Base-by-base conservation (phyloP, 35 echinoderm and acorn worm genomes). In the Nesometra sesokonis region DNA sequence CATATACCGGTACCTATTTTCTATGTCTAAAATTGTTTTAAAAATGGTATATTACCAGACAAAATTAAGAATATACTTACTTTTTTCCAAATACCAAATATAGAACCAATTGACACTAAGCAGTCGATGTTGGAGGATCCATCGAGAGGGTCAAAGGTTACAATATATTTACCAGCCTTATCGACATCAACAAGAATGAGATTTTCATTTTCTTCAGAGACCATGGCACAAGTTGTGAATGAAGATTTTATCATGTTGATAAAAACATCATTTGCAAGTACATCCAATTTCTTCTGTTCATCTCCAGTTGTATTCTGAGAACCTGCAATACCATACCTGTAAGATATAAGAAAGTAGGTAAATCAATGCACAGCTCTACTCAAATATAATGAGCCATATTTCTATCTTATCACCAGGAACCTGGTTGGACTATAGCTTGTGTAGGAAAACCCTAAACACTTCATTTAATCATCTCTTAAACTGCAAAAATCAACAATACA, bases 61-160 rank as follows among this genome's bases (percentile, higher is more conserved):
- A n/a, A n/a, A n/a, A n/a, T n/a, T n/a, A n/a, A n/a, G n/a, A n/a
- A n/a, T n/a, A n/a, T n/a, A n/a, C 38, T 80, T 88, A 99, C 96
- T 84, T 90, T 97, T 85, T 92, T 94, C 92, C 92, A 93, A 35
- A 99, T 94, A 23, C 92, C 92, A 88, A 94, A 99, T 30, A 99
- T 93, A 11, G 96, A 94, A 31, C 96, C 96, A 81, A 99, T 99
- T 5, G 96, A 99, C 8, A 99, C 96, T 30, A 99, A 84, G 77
- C 96, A 99, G 77, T 99, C 96, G 21, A 99, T 99, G 34, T 99
- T 99, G 1, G 96, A 99, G 29, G 96, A 99, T 33, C 96, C 96
- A 88, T 99, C 96, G 21, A 99, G 47, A 3, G 96, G 96, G 83
- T 99, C 96, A 88, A 99, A 99, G 30, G 92, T 87, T 11, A 99